phyloP scores from a whole-genome alignment of 1,140 invertebrate genomes.

The Coenobita brevimanus region DNA sequence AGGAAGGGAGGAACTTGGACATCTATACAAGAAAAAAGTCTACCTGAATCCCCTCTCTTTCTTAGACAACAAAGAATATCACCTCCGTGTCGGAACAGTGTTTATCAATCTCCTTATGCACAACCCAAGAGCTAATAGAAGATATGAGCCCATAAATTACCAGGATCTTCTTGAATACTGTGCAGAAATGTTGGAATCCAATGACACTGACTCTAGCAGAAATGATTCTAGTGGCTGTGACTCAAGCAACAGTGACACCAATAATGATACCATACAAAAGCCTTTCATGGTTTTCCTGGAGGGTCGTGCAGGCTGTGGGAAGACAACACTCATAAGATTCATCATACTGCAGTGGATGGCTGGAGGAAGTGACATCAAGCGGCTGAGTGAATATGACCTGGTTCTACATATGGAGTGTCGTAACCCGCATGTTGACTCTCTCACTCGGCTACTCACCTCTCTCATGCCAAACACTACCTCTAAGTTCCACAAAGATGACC shows the following conservation, averaged over 20 bases:
- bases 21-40: constrained; percentile 2
- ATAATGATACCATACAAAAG: background rate
- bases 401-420: constrained; percentile 30
- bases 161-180: constrained; percentile 26
- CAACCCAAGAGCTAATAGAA: background rate
- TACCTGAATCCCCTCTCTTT: constrained; percentile 39
- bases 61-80: constrained; percentile 17
- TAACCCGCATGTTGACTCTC: constrained; percentile 24
- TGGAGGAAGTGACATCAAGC: background rate
- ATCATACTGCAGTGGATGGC: constrained; percentile 23
- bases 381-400: constrained; percentile 34
- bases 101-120: constrained; percentile 18
- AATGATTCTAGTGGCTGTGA: too few species aligned
- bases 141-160: background rate
- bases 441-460: constrained; percentile 14
- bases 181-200: background rate
- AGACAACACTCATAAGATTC: constrained; percentile 33
- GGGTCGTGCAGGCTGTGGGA: constrained; percentile 26
- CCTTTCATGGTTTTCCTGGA: constrained; percentile 17
- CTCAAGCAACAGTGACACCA: background rate
- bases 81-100: background rate
- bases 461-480: constrained; percentile 26
- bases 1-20: constrained; percentile 8
- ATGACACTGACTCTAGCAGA: background rate
- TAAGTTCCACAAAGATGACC: constrained; percentile 6